These are phyloP conservation scores for Lanius collurio DNA, from an alignment of 2,113 vertebrate species.

Conservation along the genomic window DNA sequence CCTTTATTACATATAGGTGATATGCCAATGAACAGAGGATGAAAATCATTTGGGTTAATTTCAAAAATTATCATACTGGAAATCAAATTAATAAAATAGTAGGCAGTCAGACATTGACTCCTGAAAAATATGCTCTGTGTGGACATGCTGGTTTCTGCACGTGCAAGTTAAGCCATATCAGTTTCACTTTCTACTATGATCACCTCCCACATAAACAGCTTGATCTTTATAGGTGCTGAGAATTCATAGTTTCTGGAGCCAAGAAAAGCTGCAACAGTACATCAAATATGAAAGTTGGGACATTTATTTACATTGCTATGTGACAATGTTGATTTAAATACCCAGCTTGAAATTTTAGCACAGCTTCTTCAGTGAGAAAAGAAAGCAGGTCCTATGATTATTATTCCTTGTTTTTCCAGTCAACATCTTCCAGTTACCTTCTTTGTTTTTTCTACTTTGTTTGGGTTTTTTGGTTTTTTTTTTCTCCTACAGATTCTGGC, in stretches of 20 bases:
- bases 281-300: conserved; percentile 5
- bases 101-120: neutral
- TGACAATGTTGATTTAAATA: conserved; percentile 6
- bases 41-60: neutral
- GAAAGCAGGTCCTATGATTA: neutral
- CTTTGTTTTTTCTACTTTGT: neutral
- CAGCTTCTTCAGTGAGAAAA: neutral
- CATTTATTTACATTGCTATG: conserved; percentile 6
- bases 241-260: conserved; percentile 7
- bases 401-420: neutral
- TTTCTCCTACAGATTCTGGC: neutral
- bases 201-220: conserved; percentile 28
- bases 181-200: conserved; percentile 26
- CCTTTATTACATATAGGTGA: neutral
- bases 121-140: neutral
- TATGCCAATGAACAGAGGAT: neutral
- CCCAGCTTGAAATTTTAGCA: neutral
- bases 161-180: neutral
- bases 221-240: conserved; percentile 36
- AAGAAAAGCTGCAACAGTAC: conserved; percentile 9
- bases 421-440: neutral
- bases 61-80: neutral
- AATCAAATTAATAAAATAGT: neutral
- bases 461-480: neutral
- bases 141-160: neutral